Evolutionary conservation across 1,140 invertebrate species (phyloP).

Genomic region (Monomorium pharaonis): DNA sequence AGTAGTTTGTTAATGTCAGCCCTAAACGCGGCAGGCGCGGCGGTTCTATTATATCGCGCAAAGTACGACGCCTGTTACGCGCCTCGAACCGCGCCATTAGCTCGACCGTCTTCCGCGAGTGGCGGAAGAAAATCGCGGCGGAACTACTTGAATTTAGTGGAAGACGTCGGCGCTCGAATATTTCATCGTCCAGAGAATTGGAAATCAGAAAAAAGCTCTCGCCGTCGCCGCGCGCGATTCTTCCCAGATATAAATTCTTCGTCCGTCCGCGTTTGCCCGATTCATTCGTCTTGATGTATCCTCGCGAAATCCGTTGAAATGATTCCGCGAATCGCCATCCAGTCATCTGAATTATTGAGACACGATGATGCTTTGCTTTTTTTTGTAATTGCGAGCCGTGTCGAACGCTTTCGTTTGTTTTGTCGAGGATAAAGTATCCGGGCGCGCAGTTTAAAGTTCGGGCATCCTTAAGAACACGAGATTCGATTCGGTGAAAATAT

Average conservation of each 20-base stretch:
- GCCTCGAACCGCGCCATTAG: constrained; percentile 31
- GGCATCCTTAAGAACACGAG: neutral
- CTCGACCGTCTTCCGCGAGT: constrained; percentile 8
- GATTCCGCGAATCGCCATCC: neutral
- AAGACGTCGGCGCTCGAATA: constrained; percentile 21
- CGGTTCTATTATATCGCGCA: constrained; percentile 60
- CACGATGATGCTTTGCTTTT: neutral
- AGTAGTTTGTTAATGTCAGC: constrained; percentile 62
- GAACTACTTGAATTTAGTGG: constrained; percentile 29
- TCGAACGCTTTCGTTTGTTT: neutral
- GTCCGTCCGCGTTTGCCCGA: neutral
- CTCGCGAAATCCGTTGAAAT: neutral
- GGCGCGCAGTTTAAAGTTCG: neutral
- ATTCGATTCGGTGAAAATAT: constrained; percentile 35
- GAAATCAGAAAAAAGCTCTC: neutral
- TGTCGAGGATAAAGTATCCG: too few species aligned
- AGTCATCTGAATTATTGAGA: neutral
- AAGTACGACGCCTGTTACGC: constrained; percentile 52
- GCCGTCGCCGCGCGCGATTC: neutral
- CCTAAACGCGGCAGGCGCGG: constrained; percentile 51
- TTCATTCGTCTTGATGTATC: neutral
- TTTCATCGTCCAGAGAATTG: constrained; percentile 17
- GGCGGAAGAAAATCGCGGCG: constrained; percentile 16
- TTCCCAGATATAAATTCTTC: neutral
- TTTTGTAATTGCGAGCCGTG: neutral